Base-by-base conservation (phyloP, 2,113 vertebrate genomes). In the Paramisgurnus dabryanus region DNA sequence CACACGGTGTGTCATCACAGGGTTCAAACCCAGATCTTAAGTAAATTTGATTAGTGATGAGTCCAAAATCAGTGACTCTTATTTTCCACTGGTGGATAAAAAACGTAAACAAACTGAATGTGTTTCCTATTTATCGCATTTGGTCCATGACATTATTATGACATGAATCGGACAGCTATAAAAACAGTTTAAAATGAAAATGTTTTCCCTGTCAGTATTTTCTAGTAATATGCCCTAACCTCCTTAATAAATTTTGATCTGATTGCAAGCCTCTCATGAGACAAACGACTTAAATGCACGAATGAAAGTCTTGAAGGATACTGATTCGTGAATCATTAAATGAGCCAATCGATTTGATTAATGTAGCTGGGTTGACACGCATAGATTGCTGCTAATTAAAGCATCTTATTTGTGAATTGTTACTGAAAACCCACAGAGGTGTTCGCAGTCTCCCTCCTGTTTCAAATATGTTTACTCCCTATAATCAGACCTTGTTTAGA, bases 401-500 rank as follows among this genome's bases (percentile, higher is more conserved):
- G 15, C 6, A 4, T n/a, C 55, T 58, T 17, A 58, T 58, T 58
- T 58, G 66, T 45, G 43, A 67, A 47, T 18, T 47, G 41, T 45
- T 41, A 18, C n/a, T 4, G 15, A 67, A 53, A 67, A 58, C 11
- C 39, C 39, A 17, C 47, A 13, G 40, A 68, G 53, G 53, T 78
- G 65, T 55, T 58, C 15, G 55, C 22, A 43, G 40, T 75, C 12
- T 22, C 18, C 7, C 3, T 13, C 17, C 55, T 58, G 55, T 63
- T 11, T 13, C 13, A 75, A 15, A 13, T 41, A 40, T 45, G 43
- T 45, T 60, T 61, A n/a, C 18, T 69, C n/a, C 15, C 6, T 65
- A 45, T 45, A 73, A 77, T 82, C 80, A 82, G 47, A 27, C 11
- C 12, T 17, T 45, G 76, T 65, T 77, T 41, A 67, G 17, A 17